Percentiles rank a stretch among this genome's conserved stretches.
Evolutionary conservation across 2,797 vertebrate species (phyloP).

Genomic region (Epinephelus coioides): DNA sequence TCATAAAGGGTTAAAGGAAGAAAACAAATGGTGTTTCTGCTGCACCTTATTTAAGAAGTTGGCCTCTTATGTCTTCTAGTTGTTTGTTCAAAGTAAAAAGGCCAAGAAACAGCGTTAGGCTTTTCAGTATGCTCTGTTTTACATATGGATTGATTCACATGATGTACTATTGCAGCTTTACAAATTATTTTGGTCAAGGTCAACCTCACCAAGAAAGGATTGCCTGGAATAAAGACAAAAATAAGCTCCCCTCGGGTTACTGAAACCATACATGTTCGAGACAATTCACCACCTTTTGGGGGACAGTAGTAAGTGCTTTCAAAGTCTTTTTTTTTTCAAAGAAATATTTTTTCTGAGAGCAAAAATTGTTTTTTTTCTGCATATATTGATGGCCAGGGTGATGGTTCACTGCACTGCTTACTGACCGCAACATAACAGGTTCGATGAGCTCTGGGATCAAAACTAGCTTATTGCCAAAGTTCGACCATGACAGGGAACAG

Average conservation of each 20-base stretch:
- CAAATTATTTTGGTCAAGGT: not conserved
- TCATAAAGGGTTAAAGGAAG: not conserved
- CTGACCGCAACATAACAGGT: not conserved
- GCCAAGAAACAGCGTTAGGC: too few relatives aligned
- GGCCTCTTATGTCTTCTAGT: not conserved
- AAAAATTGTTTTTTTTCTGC: not conserved
- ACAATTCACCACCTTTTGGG: not conserved
- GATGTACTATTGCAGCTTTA: not conserved
- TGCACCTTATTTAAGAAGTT: not conserved
- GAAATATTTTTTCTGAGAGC: not conserved
- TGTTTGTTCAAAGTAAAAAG: not conserved
- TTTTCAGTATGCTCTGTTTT: not conserved
- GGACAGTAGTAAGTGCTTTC: not conserved
- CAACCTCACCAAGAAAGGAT: not conserved
- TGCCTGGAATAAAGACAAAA: not conserved
- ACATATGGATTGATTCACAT: not conserved
- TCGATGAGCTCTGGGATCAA: not conserved
- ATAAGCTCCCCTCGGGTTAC: not conserved
- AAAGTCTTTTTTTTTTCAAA: not conserved
- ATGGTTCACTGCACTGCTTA: not conserved
- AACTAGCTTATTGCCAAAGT: not conserved
- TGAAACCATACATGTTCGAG: not conserved
- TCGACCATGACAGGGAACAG: not conserved
- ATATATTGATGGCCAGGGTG: not conserved
- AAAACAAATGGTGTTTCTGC: slow-evolving; percentile 4